These are phyloP conservation scores for Clarias fuscus DNA, from an alignment of 2,797 vertebrate genomes.

Conservation along the genomic window DNA sequence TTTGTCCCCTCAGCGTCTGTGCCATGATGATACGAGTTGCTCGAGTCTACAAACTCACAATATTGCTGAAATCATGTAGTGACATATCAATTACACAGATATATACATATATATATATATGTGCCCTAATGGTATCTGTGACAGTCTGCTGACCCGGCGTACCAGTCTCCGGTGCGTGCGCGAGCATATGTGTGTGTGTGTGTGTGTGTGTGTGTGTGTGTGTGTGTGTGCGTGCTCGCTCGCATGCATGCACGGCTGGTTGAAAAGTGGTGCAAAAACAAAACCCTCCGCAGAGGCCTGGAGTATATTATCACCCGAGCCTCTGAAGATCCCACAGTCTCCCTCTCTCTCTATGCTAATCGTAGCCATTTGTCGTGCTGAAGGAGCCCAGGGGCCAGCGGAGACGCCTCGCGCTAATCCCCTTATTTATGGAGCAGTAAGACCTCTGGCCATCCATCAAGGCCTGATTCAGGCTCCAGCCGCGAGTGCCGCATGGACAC, in stretches of 20 bases:
- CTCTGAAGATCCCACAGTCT: constrained; percentile 68
- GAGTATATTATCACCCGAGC: constrained; percentile 69
- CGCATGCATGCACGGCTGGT: neutral
- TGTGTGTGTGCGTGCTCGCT: neutral
- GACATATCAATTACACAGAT: constrained; percentile 26
- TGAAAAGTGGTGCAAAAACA: constrained; percentile 52
- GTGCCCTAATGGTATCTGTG: constrained; percentile 18
- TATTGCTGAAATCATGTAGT: constrained; percentile 4
- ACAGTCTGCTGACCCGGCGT: constrained; percentile 32
- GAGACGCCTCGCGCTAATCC: constrained; percentile 77
- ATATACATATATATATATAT: neutral
- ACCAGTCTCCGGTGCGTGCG: neutral
- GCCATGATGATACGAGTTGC: neutral
- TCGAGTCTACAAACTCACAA: neutral
- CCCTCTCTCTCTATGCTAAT: constrained; percentile 70
- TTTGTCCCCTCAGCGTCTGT: neutral
- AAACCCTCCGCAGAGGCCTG: constrained; percentile 53
- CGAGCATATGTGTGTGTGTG: constrained; percentile 12
- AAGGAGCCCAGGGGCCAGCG: constrained; percentile 68
- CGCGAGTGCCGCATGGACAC: constrained; percentile 64
- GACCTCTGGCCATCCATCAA: constrained; percentile 77
- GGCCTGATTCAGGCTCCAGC: constrained; percentile 62
- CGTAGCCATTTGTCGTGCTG: constrained; percentile 59
- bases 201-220: constrained; percentile 28
- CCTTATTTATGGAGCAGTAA: constrained; percentile 75